phyloP scores from a whole-genome alignment of 2,113 vertebrate species.

The Cinclus cinclus region DNA sequence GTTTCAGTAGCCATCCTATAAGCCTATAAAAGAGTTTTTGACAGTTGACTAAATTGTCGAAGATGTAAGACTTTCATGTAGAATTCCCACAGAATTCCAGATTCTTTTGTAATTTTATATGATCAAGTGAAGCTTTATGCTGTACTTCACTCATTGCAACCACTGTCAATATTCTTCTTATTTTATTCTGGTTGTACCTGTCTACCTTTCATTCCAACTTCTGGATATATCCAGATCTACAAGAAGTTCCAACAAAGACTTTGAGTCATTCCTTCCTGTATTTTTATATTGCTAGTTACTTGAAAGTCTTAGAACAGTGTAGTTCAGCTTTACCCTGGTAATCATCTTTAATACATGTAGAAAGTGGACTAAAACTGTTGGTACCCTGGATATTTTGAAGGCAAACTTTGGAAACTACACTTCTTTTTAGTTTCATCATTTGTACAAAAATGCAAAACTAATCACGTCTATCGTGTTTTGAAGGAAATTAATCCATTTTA shows the following conservation, averaged over 20 bases:
- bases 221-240: not conserved
- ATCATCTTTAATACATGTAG: not conserved
- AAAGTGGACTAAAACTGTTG: not conserved
- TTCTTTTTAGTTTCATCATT: not conserved
- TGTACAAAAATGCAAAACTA: not conserved
- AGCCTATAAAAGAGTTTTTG: not conserved
- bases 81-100: not conserved
- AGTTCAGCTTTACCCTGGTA: not conserved
- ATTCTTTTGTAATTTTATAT: not conserved
- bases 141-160: not conserved
- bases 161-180: not conserved
- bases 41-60: not conserved
- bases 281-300: not conserved
- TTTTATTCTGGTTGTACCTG: not conserved
- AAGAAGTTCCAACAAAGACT: not conserved
- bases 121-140: not conserved
- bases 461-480: not conserved
- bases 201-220: not conserved
- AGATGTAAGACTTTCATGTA: not conserved
- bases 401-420: not conserved
- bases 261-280: not conserved
- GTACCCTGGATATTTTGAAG: not conserved
- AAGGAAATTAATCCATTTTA: not conserved
- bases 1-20: not conserved
- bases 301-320: not conserved